Evolutionary conservation across 2,113 vertebrate genomes (phyloP), one percentile per base, ranked within the genome.

Genomic region (Camelus bactrianus): DNA sequence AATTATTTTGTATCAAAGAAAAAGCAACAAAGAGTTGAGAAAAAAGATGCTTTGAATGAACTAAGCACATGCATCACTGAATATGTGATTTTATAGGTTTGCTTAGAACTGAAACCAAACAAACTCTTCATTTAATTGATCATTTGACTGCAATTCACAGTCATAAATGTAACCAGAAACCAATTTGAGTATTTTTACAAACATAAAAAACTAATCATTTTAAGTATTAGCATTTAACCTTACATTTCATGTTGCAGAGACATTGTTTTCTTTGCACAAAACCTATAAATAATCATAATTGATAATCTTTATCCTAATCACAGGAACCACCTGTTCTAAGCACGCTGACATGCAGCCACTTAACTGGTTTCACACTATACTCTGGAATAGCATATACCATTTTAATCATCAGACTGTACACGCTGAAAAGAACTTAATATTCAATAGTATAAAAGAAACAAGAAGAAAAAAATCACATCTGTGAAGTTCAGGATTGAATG

Each of bases 201-300:
- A 85, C 5, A 62, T 10, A 65, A 46, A 91, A 56, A 60, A 38
- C 11, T 73, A 46, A 72, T 1, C 42, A 85, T 77, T 91, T 72
- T 91, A 89, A 75, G 62, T 24, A 48, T 62, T 90, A 76, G 22
- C 35, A 88, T 83, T 80, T 56, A 92, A 67, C 1, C 10, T 94
- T 82, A 11, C 3, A n/a, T 91, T 91, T 92, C 11, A 22, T 67
- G 84, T 22, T 72, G 13, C 6, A 88, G 38, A 77, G 42, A 32
- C 2, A 79, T 72, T 64, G 5, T 17, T 77, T 97, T 76, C 35
- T 58, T 89, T 96, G 2, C 6, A 93, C 0, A 24, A 94, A 94
- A 93, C 86, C 50, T 96, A 84, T 97, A 97, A 97, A 87, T 82
- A 94, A 65, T 72, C 3, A 50, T 95, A 96, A 96, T 38, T 97